Conservation (phyloP, 2,888 invertebrate genomes). For the Pyrgus malvae region DNA sequence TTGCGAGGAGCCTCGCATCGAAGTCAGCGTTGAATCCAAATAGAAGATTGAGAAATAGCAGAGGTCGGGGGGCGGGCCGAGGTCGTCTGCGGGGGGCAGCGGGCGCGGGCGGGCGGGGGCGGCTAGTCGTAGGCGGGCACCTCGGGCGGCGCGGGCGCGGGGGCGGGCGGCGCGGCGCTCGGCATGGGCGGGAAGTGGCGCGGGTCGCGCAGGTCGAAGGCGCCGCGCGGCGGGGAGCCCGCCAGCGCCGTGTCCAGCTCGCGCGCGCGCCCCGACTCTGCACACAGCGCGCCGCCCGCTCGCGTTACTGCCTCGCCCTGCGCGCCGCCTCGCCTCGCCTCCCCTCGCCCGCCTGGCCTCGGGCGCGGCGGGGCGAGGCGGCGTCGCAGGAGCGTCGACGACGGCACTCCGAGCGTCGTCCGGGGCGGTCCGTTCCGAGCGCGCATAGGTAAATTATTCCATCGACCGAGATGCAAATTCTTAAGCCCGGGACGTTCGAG, state of each 20-base stretch:
- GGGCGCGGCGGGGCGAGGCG: not conserved
- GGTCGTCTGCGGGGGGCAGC: too few species aligned
- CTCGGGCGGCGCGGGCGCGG: too few species aligned
- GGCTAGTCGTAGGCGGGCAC: too few species aligned
- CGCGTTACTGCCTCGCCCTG: constrained; percentile 87
- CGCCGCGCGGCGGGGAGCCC: constrained; percentile 83
- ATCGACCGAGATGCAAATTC: too few species aligned
- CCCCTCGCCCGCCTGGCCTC: not conserved
- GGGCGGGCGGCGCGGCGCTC: constrained; percentile 60
- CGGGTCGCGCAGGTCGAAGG: constrained; percentile 90
- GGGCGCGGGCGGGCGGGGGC: too few species aligned
- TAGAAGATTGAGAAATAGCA: too few species aligned
- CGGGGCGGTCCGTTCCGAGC: too few species aligned
- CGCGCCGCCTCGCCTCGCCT: not conserved
- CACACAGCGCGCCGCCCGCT: constrained; percentile 77
- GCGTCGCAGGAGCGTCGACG: constrained; percentile 10
- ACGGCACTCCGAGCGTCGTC: too few species aligned
- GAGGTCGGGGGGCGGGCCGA: constrained; percentile 30
- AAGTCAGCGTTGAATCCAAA: too few species aligned
- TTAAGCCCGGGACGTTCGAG: too few species aligned
- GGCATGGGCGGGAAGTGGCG: constrained; percentile 92
- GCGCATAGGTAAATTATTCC: too few species aligned
- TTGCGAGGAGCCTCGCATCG: too few species aligned
- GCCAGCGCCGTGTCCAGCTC: constrained; percentile 89
- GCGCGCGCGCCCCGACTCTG: constrained; percentile 88